A percentile compares a stretch with the other conserved stretches of the same genome.
Conservation (phyloP, 2,797 vertebrate genomes). For the Setipinna tenuifilis region DNA sequence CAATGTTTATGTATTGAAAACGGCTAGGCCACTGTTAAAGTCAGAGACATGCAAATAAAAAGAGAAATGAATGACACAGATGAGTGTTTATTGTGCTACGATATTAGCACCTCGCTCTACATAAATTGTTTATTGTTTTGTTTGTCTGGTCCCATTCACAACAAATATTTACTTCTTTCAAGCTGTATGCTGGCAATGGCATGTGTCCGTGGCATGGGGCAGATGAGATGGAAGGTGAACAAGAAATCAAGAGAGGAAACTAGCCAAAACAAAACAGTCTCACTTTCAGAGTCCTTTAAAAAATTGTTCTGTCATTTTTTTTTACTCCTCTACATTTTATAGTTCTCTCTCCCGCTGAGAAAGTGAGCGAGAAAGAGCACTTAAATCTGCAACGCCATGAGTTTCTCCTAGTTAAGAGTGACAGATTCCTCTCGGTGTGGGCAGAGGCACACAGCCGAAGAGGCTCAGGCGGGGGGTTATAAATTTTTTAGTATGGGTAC, state of each 20-base stretch:
- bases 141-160: not conserved
- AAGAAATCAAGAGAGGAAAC: not conserved
- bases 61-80: not conserved
- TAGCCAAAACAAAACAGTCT: not conserved
- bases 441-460: constrained; percentile 76
- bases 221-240: not conserved
- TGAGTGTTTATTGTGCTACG: not conserved
- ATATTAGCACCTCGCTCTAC: not conserved
- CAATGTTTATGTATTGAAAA: not conserved
- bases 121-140: not conserved
- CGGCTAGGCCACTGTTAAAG: not conserved
- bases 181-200: not conserved
- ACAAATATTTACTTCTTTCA: not conserved
- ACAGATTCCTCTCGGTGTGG: constrained; percentile 76
- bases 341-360: not conserved
- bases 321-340: not conserved
- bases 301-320: not conserved
- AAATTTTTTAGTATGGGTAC: constrained; percentile 77
- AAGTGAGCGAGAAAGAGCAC: constrained; percentile 68
- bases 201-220: not conserved
- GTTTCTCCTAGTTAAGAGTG: constrained; percentile 78
- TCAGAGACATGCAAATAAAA: not conserved
- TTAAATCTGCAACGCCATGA: constrained; percentile 78
- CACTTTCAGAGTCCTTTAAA: not conserved
- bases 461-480: constrained; percentile 74